Evolutionary conservation across 2,888 invertebrate genomes (phyloP).

Genomic region (Lepeophtheirus nordmannii): DNA sequence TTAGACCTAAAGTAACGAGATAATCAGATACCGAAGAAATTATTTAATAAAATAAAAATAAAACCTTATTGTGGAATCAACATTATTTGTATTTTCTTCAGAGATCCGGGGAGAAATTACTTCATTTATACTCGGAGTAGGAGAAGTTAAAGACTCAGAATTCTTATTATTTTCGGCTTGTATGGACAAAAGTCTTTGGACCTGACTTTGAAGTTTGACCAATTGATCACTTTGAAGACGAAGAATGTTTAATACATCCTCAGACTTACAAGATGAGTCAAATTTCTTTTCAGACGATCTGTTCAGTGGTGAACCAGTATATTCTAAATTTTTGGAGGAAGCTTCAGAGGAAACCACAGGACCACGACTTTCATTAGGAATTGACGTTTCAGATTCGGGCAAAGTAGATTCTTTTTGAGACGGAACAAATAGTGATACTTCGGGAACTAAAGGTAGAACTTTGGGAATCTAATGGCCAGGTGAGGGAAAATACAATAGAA

Average conservation of each 20-base stretch:
- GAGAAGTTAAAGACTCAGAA: too few relatives aligned
- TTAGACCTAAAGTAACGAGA: too few relatives aligned
- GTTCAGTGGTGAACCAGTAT: too few relatives aligned
- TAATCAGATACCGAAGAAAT: too few relatives aligned
- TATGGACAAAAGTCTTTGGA: conserved; percentile 2
- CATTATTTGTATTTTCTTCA: too few relatives aligned
- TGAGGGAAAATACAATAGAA: too few relatives aligned
- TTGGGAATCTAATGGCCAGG: neutral
- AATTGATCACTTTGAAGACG: conserved; percentile 1
- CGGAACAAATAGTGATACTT: neutral
- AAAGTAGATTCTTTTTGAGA: neutral
- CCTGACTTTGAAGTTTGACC: neutral
- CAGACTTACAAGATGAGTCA: neutral
- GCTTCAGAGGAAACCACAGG: neutral
- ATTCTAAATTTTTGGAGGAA: neutral
- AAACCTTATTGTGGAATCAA: too few relatives aligned
- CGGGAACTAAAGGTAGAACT: neutral
- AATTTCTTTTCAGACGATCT: too few relatives aligned
- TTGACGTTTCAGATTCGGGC: neutral
- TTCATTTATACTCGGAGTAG: too few relatives aligned
- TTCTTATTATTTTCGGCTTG: neutral
- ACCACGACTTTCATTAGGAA: neutral
- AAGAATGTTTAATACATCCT: neutral
- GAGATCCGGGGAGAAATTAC: too few relatives aligned
- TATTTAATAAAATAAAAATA: too few relatives aligned